These are phyloP conservation scores for Threskiornis aethiopicus DNA, from an alignment of 2,797 vertebrate species.

Conservation along the genomic window DNA sequence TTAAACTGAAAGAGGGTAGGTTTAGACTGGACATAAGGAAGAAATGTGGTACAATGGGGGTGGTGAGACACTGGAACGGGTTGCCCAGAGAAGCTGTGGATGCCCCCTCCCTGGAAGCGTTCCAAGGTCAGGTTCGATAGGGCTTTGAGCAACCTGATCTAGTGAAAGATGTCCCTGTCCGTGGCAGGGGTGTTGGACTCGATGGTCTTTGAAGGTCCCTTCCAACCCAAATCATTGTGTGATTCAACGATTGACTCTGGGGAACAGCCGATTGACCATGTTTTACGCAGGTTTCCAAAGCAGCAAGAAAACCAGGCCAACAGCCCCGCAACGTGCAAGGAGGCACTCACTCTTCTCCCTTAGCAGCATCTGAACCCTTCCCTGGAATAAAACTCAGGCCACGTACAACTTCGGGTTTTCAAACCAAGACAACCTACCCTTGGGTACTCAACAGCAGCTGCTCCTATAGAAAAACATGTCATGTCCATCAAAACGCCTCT, in stretches of 20 bases:
- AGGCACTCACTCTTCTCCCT: not conserved
- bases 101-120: not conserved
- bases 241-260: not conserved
- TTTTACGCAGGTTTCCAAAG: not conserved
- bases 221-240: not conserved
- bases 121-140: accelerated
- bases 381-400: not conserved
- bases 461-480: not conserved
- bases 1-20: not conserved
- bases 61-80: not conserved
- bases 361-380: not conserved
- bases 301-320: not conserved
- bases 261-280: not conserved
- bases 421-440: not conserved
- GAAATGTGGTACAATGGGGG: not conserved
- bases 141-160: not conserved
- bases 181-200: accelerated
- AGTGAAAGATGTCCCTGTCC: not conserved
- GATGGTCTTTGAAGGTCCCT: not conserved
- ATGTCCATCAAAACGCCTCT: not conserved
- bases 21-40: not conserved
- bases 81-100: not conserved
- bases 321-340: accelerated
- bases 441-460: not conserved
- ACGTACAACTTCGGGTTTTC: accelerated